Percentiles rank a stretch among this genome's conserved stretches.
phyloP scores from a whole-genome alignment of 2,113 vertebrate genomes.

The Crocuta crocuta region DNA sequence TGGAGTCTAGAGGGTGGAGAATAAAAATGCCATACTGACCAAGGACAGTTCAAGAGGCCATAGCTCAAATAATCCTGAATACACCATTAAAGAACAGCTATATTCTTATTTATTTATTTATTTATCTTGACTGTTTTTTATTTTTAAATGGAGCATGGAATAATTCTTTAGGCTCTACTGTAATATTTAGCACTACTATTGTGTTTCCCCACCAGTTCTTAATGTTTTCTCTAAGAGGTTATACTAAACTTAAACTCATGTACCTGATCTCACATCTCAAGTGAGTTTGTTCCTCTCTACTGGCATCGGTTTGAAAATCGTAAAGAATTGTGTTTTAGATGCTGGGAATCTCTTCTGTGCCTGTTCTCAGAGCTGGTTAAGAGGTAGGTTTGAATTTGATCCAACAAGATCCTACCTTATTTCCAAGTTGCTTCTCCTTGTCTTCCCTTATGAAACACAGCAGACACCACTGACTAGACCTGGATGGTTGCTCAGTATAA shows the following conservation, averaged over 20 bases:
- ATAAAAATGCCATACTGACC: background rate
- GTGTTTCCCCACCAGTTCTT: background rate
- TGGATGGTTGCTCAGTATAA: constrained; percentile 35
- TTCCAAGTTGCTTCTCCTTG: constrained; percentile 53
- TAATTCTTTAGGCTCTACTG: background rate
- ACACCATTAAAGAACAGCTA: background rate
- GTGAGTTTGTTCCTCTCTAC: background rate
- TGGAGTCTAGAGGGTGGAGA: background rate
- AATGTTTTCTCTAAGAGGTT: background rate
- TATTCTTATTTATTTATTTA: background rate
- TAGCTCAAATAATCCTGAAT: background rate
- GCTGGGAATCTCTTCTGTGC: background rate
- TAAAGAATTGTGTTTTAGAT: constrained; percentile 14
- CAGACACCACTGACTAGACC: background rate
- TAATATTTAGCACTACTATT: background rate
- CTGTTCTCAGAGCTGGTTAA: constrained; percentile 1
- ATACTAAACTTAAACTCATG: background rate
- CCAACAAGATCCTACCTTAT: background rate
- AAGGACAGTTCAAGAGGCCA: background rate
- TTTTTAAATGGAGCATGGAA: background rate
- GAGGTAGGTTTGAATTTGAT: constrained; percentile 25
- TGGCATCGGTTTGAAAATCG: background rate
- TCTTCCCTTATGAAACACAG: constrained; percentile 45
- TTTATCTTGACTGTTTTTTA: background rate
- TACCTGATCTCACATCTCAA: background rate